phyloP scores from a whole-genome alignment of 2,888 invertebrate genomes.

The Dastarcus helophoroides region DNA sequence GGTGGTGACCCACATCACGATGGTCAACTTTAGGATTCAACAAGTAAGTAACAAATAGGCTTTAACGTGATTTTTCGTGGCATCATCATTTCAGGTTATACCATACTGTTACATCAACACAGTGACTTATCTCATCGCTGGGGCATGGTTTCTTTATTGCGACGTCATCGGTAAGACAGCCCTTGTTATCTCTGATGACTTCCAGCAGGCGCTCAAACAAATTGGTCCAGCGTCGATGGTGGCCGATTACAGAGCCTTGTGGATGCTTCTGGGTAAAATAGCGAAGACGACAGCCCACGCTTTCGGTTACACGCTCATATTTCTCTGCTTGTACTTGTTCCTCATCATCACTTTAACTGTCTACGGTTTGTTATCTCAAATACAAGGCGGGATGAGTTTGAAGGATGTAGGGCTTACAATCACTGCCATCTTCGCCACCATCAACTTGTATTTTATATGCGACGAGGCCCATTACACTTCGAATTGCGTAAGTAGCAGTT shows the following conservation, averaged over 20 bases:
- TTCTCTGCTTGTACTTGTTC: slow-evolving; percentile 57
- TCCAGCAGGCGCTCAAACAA: slow-evolving; percentile 55
- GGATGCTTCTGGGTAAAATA: slow-evolving; percentile 58
- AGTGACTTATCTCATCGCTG: slow-evolving; percentile 55
- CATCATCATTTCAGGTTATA: slow-evolving; percentile 40
- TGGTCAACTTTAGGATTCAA: slow-evolving; percentile 53
- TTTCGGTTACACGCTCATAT: slow-evolving; percentile 56
- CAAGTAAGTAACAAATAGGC: slow-evolving; percentile 36
- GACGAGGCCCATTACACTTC: slow-evolving; percentile 66
- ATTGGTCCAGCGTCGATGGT: slow-evolving; percentile 58
- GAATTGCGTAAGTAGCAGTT: slow-evolving; percentile 46
- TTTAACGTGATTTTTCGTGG: too few relatives aligned
- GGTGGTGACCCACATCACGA: slow-evolving; percentile 55
- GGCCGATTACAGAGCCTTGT: slow-evolving; percentile 57
- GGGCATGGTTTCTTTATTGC: slow-evolving; percentile 59
- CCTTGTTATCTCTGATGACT: slow-evolving; percentile 54
- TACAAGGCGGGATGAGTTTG: slow-evolving; percentile 59
- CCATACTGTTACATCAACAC: slow-evolving; percentile 61
- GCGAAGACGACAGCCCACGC: slow-evolving; percentile 55
- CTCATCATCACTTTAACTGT: slow-evolving; percentile 63
- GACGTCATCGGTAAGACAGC: slow-evolving; percentile 54
- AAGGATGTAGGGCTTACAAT: slow-evolving; percentile 60
- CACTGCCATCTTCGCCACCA: slow-evolving; percentile 54
- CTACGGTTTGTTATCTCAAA: slow-evolving; percentile 60
- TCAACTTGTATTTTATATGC: slow-evolving; percentile 58